Evolutionary conservation across 2,888 invertebrate genomes (phyloP), one percentile per base, ranked within the genome.

Genomic region (Nyleta sp.): DNA sequence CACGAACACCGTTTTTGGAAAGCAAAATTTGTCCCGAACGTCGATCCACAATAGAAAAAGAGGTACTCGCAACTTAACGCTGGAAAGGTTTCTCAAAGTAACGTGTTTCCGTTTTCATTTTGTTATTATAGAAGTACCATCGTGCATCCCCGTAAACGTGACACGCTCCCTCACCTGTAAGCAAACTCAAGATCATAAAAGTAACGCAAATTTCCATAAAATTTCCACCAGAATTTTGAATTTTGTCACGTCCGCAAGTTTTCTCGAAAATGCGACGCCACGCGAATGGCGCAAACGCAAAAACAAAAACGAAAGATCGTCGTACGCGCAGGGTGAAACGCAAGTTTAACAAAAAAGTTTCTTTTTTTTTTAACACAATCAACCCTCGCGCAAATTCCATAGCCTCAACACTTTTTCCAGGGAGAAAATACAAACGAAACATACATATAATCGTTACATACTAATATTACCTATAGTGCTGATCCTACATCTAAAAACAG

Each of bases 331-430:
- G 77, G 77, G 67, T 53, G 52, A 70, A 85, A 76, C 53, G 40
- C 24, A 76, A 76, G 28, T 24, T 53, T 15, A 72, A 78, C 64
- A 33, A 0, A 76, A 77, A 62, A 42, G 2, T 75, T 73, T 78
- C 74, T 59, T 55, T 78, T 76, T 64, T 55, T 67, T 73, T 72
- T 28, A 71, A 79, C 76, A 67, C 52, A 81, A 80, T 74, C 60
- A 42, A 67, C 78, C 78, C 80, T 74, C 80, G 78, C 84, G 83
- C 81, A 79, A 83, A 81, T 87, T 87, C 85, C 87, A 88, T 89
- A 89, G 90, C 89, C 89, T 89, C 88, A 89, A 89, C 88, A 89
- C 87, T 89, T 84, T 90, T 87, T 89, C 89, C 89, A 88, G 88
- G 87, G 87, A 86, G 87, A 87, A 90, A 90, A 89, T 87, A 88